Percentiles rank a stretch among this genome's conserved stretches.
Conservation (phyloP, 2,113 vertebrate species). For the Psilopsiagon aurifrons region DNA sequence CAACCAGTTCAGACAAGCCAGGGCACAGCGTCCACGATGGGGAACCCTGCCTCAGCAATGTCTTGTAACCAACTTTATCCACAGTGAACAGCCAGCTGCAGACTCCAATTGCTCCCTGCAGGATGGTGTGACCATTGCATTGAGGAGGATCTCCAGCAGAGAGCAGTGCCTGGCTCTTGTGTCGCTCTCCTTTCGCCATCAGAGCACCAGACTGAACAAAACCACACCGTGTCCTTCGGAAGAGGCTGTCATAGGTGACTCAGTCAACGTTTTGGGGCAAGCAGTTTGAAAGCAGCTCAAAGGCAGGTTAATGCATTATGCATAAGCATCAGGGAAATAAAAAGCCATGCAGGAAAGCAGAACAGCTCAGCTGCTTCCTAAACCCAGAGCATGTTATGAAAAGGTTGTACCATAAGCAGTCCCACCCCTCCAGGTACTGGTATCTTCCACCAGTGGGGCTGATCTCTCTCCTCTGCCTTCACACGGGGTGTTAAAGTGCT, state of each 20-base stretch:
- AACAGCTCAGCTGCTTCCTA: not conserved
- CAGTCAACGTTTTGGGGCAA: not conserved
- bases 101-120: rapidly evolving
- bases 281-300: not conserved
- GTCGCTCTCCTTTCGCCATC: not conserved
- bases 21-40: not conserved
- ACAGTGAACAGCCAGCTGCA: not conserved
- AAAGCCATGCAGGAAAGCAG: not conserved
- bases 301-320: not conserved
- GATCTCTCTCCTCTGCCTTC: not conserved
- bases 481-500: not conserved
- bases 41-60: not conserved
- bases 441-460: not conserved
- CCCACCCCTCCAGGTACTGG: not conserved
- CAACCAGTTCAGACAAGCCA: not conserved
- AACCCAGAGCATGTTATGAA: not conserved
- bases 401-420: not conserved
- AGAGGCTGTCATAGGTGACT: not conserved
- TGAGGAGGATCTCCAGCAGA: not conserved
- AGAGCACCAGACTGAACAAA: rapidly evolving
- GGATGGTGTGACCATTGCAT: rapidly evolving
- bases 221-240: not conserved
- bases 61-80: not conserved
- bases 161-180: not conserved
- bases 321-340: not conserved